Base-by-base conservation (phyloP, 2,113 vertebrate genomes). In the Podiceps cristatus region DNA sequence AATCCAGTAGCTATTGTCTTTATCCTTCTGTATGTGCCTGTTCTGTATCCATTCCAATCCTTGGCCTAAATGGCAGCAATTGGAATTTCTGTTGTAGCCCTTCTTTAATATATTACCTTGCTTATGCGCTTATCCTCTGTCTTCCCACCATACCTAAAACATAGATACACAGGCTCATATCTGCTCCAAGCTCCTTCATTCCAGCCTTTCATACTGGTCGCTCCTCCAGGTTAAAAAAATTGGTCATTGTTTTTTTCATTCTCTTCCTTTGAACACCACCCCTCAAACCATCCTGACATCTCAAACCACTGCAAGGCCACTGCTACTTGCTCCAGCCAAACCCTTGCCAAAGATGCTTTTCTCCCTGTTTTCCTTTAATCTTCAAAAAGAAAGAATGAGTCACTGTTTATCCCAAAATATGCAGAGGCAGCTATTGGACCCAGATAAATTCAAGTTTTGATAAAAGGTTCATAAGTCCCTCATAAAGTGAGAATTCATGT, bases 211-310 rank as follows among this genome's bases (percentile, higher is more conserved):
- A 37, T 60, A 20, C 14, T 37, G 27, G 27, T 53, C 28, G 37
- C 13, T 69, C 9, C 37, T 69, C 25, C 25, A 45, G 17, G 18
- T 53, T 77, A 53, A 69, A 78, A 59, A 71, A 53, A 22, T 62
- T 9, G 2, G 2, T 52, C 31, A 25, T 60, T 24, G 24, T 25
- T 49, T 24, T 44, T 52, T 18, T 66, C 1, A 0, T 24, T 68
- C 20, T 86, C 15, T 68, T 35, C 71, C 23, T 59, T 77, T 77
- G 25, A 59, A 35, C 7, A 25, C 9, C 16, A 52, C 10, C 20
- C 17, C 20, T 77, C 17, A 33, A 18, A 25, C 17, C 37, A 31
- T 62, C 33, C 55, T 45, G 37, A 53, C 18, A 44, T 33, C 11
- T 31, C 44, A 68, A 35, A 33, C 14, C 4, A 35, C 25, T 42